Evolutionary conservation across 1,140 invertebrate genomes (phyloP).

Genomic region (Arion vulgaris): DNA sequence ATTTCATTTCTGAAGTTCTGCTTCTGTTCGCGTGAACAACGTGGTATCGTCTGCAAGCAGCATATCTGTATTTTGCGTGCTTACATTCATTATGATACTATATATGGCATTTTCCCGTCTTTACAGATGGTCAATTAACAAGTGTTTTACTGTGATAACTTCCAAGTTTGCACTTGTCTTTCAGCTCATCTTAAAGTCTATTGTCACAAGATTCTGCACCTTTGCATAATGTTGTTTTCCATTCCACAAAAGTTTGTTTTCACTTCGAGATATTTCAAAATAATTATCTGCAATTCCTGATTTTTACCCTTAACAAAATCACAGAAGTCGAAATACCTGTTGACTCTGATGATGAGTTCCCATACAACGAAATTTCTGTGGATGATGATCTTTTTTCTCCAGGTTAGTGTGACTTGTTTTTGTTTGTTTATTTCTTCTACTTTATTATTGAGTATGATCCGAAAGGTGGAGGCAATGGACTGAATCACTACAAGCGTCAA

Average conservation of each 20-base stretch:
- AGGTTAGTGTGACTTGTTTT: constrained; percentile 48
- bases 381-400: constrained; percentile 64
- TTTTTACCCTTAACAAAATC: not conserved
- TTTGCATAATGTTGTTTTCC: not conserved
- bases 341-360: constrained; percentile 62
- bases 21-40: no score
- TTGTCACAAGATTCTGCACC: no score
- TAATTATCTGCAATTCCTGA: not conserved
- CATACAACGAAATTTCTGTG: constrained; percentile 67
- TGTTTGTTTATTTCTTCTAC: no score
- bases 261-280: not conserved
- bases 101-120: no score
- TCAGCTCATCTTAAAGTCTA: not conserved
- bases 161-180: not conserved
- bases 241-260: not conserved
- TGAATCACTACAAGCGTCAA: no score
- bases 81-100: no score
- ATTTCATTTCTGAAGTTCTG: no score
- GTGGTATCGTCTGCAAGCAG: no score
- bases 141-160: not conserved
- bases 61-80: no score
- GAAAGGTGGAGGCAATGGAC: no score
- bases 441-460: no score
- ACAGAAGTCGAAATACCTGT: constrained; percentile 56
- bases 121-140: no score